Percentiles rank a stretch among this genome's conserved stretches.
Conservation (phyloP, 2,888 invertebrate genomes). For the Epistrophella euchroma region DNA sequence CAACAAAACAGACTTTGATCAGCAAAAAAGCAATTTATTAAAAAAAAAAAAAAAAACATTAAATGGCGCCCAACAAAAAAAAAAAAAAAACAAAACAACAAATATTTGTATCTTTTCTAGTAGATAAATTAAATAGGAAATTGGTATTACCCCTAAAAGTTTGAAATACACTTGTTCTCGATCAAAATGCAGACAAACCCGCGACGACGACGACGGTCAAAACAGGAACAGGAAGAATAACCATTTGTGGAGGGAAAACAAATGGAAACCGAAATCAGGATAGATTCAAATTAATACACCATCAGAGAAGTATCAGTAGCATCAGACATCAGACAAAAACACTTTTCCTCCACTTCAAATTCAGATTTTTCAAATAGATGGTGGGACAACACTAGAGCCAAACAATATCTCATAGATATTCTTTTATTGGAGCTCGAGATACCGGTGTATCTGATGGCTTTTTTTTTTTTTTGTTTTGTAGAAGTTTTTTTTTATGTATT, state of each 20-base stretch:
- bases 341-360: conserved; percentile 46
- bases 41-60: conserved; percentile 5
- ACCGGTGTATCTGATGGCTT: conserved; percentile 55
- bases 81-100: background rate
- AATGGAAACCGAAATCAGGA: conserved; percentile 23
- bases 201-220: conserved; percentile 2
- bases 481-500: conserved; percentile 21
- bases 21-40: background rate
- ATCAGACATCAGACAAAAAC: conserved; percentile 37
- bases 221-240: conserved; percentile 21
- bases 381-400: conserved; percentile 8
- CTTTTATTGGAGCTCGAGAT: conserved; percentile 16
- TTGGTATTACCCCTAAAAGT: conserved; percentile 2
- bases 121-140: conserved; percentile 14
- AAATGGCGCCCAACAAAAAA: conserved; percentile 21
- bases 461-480: conserved; percentile 1
- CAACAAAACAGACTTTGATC: conserved; percentile 1
- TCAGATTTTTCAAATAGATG: conserved; percentile 34
- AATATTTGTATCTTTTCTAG: conserved; percentile 1
- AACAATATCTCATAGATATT: conserved; percentile 19
- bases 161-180: conserved; percentile 14
- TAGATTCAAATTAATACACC: conserved; percentile 30
- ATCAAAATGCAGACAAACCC: background rate
- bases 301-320: conserved; percentile 4
- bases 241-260: conserved; percentile 32